phyloP scores from a whole-genome alignment of 1,140 invertebrate genomes.

The Calosoma granatense region DNA sequence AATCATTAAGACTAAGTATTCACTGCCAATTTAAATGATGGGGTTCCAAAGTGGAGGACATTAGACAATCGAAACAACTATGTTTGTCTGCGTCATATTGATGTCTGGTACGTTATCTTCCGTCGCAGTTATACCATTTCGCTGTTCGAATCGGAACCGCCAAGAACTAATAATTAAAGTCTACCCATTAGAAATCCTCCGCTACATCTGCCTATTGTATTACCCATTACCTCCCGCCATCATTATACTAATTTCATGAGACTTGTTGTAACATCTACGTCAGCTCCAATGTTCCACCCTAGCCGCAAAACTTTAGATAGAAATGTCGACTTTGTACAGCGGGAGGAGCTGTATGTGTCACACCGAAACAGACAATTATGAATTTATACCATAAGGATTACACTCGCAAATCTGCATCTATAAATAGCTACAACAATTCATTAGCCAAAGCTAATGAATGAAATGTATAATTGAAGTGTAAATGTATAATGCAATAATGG shows the following conservation, averaged over 20 bases:
- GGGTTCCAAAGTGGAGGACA: conserved; percentile 5
- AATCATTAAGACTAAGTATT: conserved; percentile 1
- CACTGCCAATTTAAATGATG: conserved; percentile 6
- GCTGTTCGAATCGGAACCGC: not conserved
- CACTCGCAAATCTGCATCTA: too few relatives aligned
- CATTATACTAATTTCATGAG: conserved; percentile 8
- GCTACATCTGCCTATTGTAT: conserved; percentile 3
- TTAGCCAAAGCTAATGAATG: too few relatives aligned
- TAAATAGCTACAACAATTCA: too few relatives aligned
- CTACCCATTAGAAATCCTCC: not conserved
- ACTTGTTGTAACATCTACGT: too few relatives aligned
- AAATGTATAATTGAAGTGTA: too few relatives aligned
- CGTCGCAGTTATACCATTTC: not conserved
- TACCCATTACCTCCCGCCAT: not conserved
- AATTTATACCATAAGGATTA: too few relatives aligned
- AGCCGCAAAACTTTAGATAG: conserved; percentile 1
- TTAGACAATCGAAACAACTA: conserved; percentile 7
- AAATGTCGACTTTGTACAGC: too few relatives aligned
- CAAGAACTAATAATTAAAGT: conserved; percentile 7
- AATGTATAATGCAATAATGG: too few relatives aligned
- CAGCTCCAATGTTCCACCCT: too few relatives aligned
- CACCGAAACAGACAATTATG: too few relatives aligned
- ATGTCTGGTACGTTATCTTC: not conserved
- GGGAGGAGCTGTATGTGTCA: too few relatives aligned
- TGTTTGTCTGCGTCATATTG: not conserved